These are phyloP conservation scores for Silurus meridionalis DNA, from an alignment of 2,113 vertebrate species.

Conservation along the genomic window DNA sequence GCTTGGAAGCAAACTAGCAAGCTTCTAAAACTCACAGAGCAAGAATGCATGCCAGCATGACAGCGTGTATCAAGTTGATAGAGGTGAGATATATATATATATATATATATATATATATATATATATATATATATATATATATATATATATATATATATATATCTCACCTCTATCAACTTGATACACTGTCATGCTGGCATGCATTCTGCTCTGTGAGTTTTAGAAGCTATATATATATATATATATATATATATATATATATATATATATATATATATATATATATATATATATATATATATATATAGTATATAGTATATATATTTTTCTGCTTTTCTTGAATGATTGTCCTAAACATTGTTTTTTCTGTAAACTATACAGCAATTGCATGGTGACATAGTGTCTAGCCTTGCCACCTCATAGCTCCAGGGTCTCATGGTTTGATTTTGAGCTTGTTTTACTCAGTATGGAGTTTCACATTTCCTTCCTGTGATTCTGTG, in stretches of 20 bases:
- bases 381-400: neutral
- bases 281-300: no score
- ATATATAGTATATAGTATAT: no score
- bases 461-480: neutral
- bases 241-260: no score
- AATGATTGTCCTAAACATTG: neutral
- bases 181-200: slow-evolving; percentile 11
- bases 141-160: no score
- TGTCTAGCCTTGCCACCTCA: neutral
- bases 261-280: no score
- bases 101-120: no score
- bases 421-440: neutral
- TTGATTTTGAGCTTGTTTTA: neutral
- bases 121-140: no score
- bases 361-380: neutral
- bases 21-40: slow-evolving; percentile 42
- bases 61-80: slow-evolving; percentile 30
- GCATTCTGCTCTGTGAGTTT: slow-evolving; percentile 49
- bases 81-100: neutral
- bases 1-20: slow-evolving; percentile 8
- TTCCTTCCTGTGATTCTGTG: neutral
- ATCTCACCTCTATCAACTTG: slow-evolving; percentile 30
- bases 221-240: neutral
- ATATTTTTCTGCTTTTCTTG: no score
- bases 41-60: slow-evolving; percentile 45